Base-by-base conservation (phyloP, 2,113 vertebrate species). In the Reinhardtius hippoglossoides region DNA sequence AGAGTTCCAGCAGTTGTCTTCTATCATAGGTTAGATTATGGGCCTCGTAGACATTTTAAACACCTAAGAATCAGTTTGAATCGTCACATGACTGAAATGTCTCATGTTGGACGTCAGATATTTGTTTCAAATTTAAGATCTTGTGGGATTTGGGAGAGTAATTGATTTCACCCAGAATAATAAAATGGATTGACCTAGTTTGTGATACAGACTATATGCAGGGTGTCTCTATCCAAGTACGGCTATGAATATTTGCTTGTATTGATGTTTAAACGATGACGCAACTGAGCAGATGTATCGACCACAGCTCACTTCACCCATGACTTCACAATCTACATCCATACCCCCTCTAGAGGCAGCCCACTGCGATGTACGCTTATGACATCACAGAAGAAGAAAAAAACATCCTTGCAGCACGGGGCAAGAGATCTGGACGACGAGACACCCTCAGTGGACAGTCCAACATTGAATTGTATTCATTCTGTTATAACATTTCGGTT, bases 251-350 rank as follows among this genome's bases (percentile, higher is more conserved):
- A 24, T 59, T 58, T 57, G 21, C 26, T 57, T 31, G 31, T 20
- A 26, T 24, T 20, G 27, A 62, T 60, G 14, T 57, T 60, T 50
- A n/a, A 72, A 69, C 10, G 20, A 37, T 81, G 70, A 77, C 1
- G 12, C 40, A 48, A 67, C 27, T 62, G 37, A 65, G 56, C 15
- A 31, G 10, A 73, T 66, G 23, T 37, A 48, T n/a, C 24, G 37
- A 61, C n/a, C 0, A 3, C 27, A 46, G 15, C 27, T 68, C n/a
- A 68, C 21, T 50, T 57, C 37, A 58, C 5, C 54, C 12, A 26
- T 71, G 35, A 59, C 48, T 44, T 67, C 14, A 14, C 31, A 4
- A 64, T 71, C 21, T 40, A 48, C 68, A 67, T 40, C 67, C 44
- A 52, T 62, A 16, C 18, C 13, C 27, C 26, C 9, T 21, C 42